Conservation (phyloP, 2,888 invertebrate species). For the Chrysolina oricalcia region DNA sequence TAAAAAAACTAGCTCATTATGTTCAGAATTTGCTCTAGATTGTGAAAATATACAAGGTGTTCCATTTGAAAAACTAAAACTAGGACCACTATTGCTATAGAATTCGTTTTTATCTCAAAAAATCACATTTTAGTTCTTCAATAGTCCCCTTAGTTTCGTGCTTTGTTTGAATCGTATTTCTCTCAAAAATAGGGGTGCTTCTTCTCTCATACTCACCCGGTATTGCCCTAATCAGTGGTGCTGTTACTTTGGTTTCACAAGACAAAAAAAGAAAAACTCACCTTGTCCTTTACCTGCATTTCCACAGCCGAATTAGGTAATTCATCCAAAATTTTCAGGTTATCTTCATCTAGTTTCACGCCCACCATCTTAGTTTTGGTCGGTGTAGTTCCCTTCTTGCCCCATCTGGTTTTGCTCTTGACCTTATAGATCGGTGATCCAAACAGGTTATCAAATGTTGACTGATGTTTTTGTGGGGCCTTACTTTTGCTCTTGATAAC, state of each 20-base stretch:
- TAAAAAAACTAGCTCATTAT: too few relatives aligned
- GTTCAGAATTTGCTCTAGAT: too few relatives aligned
- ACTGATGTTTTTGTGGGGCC: slow-evolving; percentile 63
- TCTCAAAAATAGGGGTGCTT: too few relatives aligned
- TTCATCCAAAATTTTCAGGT: slow-evolving; percentile 89
- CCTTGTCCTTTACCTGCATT: slow-evolving; percentile 95
- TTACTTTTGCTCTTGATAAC: slow-evolving; percentile 57
- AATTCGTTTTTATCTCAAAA: too few relatives aligned
- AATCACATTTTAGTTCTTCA: too few relatives aligned
- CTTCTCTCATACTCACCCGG: too few relatives aligned
- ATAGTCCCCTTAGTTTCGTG: too few relatives aligned
- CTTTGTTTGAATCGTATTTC: too few relatives aligned
- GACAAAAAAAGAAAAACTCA: slow-evolving; percentile 68
- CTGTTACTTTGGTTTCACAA: slow-evolving; percentile 1
- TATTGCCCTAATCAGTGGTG: slow-evolving; percentile 24
- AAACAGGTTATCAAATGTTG: slow-evolving; percentile 79
- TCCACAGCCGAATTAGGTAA: slow-evolving; percentile 94
- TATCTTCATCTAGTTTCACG: slow-evolving; percentile 85
- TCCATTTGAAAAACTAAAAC: too few relatives aligned
- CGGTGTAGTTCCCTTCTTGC: slow-evolving; percentile 67
- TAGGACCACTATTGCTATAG: too few relatives aligned
- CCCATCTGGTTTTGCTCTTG: slow-evolving; percentile 56
- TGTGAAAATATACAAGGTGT: too few relatives aligned
- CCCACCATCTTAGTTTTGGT: slow-evolving; percentile 78
- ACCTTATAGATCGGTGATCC: slow-evolving; percentile 74